These are phyloP conservation scores for Chelonus formosanus DNA, from an alignment of 2,888 invertebrate genomes.

Conservation along the genomic window DNA sequence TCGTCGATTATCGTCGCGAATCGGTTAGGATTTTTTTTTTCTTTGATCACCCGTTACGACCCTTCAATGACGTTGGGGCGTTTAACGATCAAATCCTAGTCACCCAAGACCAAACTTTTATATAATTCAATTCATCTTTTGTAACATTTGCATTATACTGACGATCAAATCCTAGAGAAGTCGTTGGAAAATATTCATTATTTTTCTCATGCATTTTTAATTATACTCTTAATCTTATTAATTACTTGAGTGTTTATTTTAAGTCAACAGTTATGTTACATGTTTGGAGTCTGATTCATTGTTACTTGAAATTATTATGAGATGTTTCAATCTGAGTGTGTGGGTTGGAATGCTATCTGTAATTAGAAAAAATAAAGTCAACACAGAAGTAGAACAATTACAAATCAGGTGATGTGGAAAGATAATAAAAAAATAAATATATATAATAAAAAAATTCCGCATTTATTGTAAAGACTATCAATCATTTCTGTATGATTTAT, in stretches of 20 bases:
- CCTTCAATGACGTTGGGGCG: slow-evolving; percentile 41
- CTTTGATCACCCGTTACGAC: slow-evolving; percentile 39
- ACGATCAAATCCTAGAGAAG: slow-evolving; percentile 25
- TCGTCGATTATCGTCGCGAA: slow-evolving; percentile 43
- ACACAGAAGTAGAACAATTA: too few species aligned
- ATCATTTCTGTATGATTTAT: too few species aligned
- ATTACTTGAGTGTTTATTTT: background rate
- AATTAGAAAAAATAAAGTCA: too few species aligned
- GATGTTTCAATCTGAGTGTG: too few species aligned
- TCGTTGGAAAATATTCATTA: slow-evolving; percentile 29
- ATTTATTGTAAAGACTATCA: too few species aligned
- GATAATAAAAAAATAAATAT: too few species aligned
- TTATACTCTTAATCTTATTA: slow-evolving; percentile 7
- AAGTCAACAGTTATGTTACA: too few species aligned
- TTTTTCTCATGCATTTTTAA: slow-evolving; percentile 11
- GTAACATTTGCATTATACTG: slow-evolving; percentile 35
- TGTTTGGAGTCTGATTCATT: too few species aligned
- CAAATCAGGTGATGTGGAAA: too few species aligned
- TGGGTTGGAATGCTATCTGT: too few species aligned
- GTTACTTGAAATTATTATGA: too few species aligned
- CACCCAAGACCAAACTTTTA: slow-evolving; percentile 24
- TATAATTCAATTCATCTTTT: slow-evolving; percentile 33
- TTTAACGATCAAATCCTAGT: slow-evolving; percentile 41
- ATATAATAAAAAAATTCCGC: too few species aligned
- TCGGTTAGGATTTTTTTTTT: slow-evolving; percentile 41